Percentiles rank a stretch among this genome's conserved stretches.
phyloP scores from a whole-genome alignment of 2,113 vertebrate species.

The Megaceryle torquata region DNA sequence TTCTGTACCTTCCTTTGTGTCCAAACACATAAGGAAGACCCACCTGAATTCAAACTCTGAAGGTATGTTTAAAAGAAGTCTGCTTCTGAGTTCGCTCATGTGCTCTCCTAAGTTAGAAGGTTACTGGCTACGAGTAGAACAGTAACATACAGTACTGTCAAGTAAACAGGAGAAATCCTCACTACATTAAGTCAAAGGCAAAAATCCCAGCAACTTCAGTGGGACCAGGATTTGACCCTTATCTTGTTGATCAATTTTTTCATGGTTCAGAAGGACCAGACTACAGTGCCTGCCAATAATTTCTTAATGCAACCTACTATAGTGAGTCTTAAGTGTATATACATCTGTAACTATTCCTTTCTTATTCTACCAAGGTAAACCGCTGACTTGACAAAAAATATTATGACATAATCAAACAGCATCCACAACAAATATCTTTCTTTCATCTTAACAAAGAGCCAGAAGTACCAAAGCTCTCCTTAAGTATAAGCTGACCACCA shows the following conservation, averaged over 20 bases:
- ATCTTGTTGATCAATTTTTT: conserved; percentile 27
- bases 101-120: neutral
- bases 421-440: neutral
- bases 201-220: neutral
- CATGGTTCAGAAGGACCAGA: conserved; percentile 20
- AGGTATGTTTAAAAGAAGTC: neutral
- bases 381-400: neutral
- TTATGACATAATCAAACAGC: neutral
- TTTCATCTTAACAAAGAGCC: neutral
- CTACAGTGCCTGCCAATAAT: conserved; percentile 22
- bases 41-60: conserved; percentile 1
- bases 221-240: neutral
- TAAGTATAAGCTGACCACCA: neutral
- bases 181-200: neutral
- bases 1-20: neutral
- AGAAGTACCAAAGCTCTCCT: neutral
- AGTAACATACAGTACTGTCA: neutral
- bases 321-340: neutral
- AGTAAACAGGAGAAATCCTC: neutral
- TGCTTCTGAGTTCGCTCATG: neutral
- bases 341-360: neutral
- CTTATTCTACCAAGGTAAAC: neutral
- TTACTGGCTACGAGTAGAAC: neutral
- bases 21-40: neutral
- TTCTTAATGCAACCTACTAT: conserved; percentile 17